Evolutionary conservation across 2,113 vertebrate species (phyloP), one percentile per base, ranked within the genome.

Genomic region (Guaruba guarouba): DNA sequence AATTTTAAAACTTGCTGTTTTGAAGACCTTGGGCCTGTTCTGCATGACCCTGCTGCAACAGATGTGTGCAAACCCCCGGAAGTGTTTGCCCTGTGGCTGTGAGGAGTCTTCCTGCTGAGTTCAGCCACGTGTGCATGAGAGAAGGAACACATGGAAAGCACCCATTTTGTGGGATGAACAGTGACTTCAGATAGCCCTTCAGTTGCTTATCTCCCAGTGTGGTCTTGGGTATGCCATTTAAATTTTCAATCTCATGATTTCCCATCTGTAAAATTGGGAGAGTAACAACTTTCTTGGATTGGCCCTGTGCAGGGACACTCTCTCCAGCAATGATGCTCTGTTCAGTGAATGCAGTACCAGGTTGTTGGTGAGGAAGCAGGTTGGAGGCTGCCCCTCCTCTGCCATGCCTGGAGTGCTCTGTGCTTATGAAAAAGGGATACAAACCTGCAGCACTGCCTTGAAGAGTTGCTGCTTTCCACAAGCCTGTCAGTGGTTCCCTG

Each of bases 181-280:
- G 83, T 25, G 63, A 37, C 31, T 59, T 39, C 37, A 71, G 76
- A 28, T n/a, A 52, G 28, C 28, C 27, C 6, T 43, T 63, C 19
- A 1, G 31, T 64, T 48, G 51, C 46, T 63, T 71, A 28, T 11
- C 11, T 31, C 31, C 2, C 28, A 37, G 4, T 15, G 39, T 33
- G 39, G 37, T 9, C 69, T 61, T 88, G 44, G 49, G 20, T 14
- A 22, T 13, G 0, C 31, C 8, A 27, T 43, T 88, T 51, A 29
- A 7, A 11, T 27, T 41, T 39, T n/a, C 12, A 25, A 0, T 33
- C 37, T 70, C n/a, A 1, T 25, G 5, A 3, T 73, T 62, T 92
- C 20, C 41, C 35, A 17, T 12, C 24, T 86, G 33, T 64, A 80
- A 48, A 5, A 10, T 4, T 24, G 59, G 44, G 52, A 59, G 28